These are phyloP conservation scores for Beris morrisii DNA, from an alignment of 2,888 invertebrate genomes.

Conservation along the genomic window DNA sequence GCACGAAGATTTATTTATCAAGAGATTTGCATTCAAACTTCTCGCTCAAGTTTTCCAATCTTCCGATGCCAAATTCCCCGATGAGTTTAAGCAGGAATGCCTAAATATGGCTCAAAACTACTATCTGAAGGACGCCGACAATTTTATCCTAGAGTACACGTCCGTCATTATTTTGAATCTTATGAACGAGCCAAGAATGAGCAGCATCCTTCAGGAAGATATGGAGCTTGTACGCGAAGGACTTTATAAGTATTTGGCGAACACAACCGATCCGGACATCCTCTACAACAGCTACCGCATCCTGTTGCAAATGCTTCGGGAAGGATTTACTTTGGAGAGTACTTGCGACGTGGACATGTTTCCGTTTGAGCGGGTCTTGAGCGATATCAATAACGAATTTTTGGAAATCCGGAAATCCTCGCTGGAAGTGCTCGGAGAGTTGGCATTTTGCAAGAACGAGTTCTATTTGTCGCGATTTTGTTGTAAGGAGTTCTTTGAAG, in stretches of 20 bases:
- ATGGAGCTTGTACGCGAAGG: slow-evolving; percentile 12
- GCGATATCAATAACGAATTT: slow-evolving; percentile 15
- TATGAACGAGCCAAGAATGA: slow-evolving; percentile 32
- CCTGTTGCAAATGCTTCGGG: slow-evolving; percentile 23
- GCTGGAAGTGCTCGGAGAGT: background rate
- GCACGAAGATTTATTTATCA: slow-evolving; percentile 24
- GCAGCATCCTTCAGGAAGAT: slow-evolving; percentile 14
- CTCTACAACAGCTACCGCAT: slow-evolving; percentile 33
- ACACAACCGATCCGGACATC: slow-evolving; percentile 31
- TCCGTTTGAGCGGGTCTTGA: slow-evolving; percentile 31
- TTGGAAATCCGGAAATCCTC: slow-evolving; percentile 16
- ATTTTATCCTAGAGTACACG: slow-evolving; percentile 34
- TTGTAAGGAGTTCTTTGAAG: slow-evolving; percentile 30
- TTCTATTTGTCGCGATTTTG: slow-evolving; percentile 15
- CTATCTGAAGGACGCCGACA: slow-evolving; percentile 23
- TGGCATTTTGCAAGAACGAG: slow-evolving; percentile 11
- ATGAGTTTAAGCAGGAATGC: slow-evolving; percentile 9
- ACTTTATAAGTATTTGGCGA: slow-evolving; percentile 3
- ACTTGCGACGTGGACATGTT: slow-evolving; percentile 20
- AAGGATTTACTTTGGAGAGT: slow-evolving; percentile 7
- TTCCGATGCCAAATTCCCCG: slow-evolving; percentile 5
- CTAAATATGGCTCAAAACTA: slow-evolving; percentile 2
- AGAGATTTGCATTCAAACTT: slow-evolving; percentile 35
- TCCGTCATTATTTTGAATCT: slow-evolving; percentile 24
- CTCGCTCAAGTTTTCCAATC: slow-evolving; percentile 26